Evolutionary conservation across 2,113 vertebrate species (phyloP), one percentile per base, ranked within the genome.

Genomic region (Osmerus mordax): DNA sequence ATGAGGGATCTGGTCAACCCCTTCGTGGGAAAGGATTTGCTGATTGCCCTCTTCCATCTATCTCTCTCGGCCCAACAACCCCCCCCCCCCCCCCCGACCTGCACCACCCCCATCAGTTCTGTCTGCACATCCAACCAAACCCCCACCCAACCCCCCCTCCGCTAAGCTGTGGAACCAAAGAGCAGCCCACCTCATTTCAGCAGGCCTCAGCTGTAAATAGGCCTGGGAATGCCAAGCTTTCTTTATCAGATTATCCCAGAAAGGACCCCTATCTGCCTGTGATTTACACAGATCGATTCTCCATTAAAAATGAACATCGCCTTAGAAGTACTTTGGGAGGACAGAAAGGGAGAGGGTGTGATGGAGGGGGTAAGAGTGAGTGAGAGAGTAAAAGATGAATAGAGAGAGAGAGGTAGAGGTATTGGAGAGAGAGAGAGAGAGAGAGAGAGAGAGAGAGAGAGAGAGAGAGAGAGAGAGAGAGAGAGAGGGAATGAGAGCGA

Each of bases 221-320:
- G 19, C 6, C 62, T 64, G 66, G 58, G 68, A 70, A 65, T 11
- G 19, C 59, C 55, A 66, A 63, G 69, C 36, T 58, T 56, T 71
- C 72, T 75, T 77, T 75, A 80, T 83, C 70, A 73, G 68, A 73
- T 75, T 63, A 72, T 83, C 67, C 59, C 69, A 74, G 63, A 67
- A 64, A 25, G 61, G 56, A 19, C 65, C 41, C 51, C 71, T 69
- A 59, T 76, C 70, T 68, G 51, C 54, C 62, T 59, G 65, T 75
- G 71, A 77, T 79, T 79, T 69, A 72, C 67, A 53, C 67, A 69
- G 81, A 83, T 79, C 78, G 72, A 85, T 85, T 80, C 66, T 71
- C 72, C 72, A 77, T 80, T 80, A 77, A 75, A 77, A 80, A 74
- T 80, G 68, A 80, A 71, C 60, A 71, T 68, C 72, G 60, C 76